Evolutionary conservation across 2,797 vertebrate genomes (phyloP), one percentile per base, ranked within the genome.

Genomic region (Cynopterus sphinx): DNA sequence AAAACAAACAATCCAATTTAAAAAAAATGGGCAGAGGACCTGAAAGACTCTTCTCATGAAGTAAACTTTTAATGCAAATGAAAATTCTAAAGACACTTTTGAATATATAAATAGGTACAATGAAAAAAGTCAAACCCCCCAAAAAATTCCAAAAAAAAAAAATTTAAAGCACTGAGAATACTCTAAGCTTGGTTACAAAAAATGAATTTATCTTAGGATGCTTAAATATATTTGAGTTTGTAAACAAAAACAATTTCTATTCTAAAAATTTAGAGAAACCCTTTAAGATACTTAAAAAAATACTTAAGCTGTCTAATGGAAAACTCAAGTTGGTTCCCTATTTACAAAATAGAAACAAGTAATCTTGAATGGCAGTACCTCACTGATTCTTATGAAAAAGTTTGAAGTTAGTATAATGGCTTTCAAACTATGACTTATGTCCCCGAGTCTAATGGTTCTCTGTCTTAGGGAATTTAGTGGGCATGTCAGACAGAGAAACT

Each of bases 31-130:
- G 49, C 49, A 49, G 49, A 49, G 49, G 49, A 49, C 15, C 15
- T 49, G 49, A 16, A 49, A 49, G 49, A 16, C 49, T 49, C 49
- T 49, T 16, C 49, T 86, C 74, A 77, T 77, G n/a, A 77, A 77
- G 55, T 77, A 55, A 77, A 55, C 51, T 51, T 51, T 33, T 55
- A 77, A 77, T 70, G 22, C 51, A 77, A 77, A 77, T 49, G 28
- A 68, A 89, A 94, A 91, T 61, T 90, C 26, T 97, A 70, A 93
- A 84, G 26, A 81, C 61, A 41, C 21, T 91, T 93, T 94, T 28
- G 84, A 71, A 79, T 59, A 61, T 10, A 33, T 65, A 73, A 51
- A 92, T 17, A 90, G 59, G 31, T 41, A 92, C 17, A 53, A 91
- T 33, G 16, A 78, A 92, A 92, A 41, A 86, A 59, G 24, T 28